Base-by-base conservation (phyloP, 64 coral and sea anemone genomes). In the Dendrophyllia cribrosa region DNA sequence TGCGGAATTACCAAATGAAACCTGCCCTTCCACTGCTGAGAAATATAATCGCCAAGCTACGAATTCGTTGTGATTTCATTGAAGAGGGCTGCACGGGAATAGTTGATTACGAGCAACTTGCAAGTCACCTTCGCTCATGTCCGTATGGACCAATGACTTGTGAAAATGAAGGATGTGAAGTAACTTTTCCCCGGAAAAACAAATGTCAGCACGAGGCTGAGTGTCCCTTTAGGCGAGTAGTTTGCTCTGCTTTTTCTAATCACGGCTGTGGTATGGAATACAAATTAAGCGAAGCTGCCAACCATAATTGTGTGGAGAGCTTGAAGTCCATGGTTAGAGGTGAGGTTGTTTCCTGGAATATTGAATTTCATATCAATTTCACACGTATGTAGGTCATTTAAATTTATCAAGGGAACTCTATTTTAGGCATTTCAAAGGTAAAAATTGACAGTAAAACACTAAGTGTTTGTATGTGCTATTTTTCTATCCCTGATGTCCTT, bases 21-120 rank as follows among this genome's bases (percentile, higher is more conserved):
- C 87, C 92, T 48, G 67, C 87, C 8, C 59, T 94, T 9, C 77
- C 87, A 7, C 44, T 94, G 20, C 45, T 94, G 20, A 94, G 75
- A 84, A 89, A 84, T 46, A 89, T 94, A 56, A 66, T 94, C 59
- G 46, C 4, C 15, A 94, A 88, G 58, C 77, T 89, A 1, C 89
- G 79, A 76, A 74, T 89, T 47, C 59, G 80, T 9, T 94, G 92
- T 21, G 20, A 61, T 44, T 89, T 84, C 47, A 46, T 50, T 9
- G 51, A 23, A 26, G 47, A 89, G 17, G 87, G 92, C 8, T 93
- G 91, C 67, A 58, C 49, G 4, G 17, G 66, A 71, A 77, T 72
- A 53, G 74, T 87, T 11, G 73, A 78, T 23, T 66, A 13, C 5
- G 91, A 93, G 79, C 74, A 22, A 22, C 50, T 93, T 14, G 46